Conservation (phyloP, 2,113 vertebrate genomes). For the Oceanites oceanicus region DNA sequence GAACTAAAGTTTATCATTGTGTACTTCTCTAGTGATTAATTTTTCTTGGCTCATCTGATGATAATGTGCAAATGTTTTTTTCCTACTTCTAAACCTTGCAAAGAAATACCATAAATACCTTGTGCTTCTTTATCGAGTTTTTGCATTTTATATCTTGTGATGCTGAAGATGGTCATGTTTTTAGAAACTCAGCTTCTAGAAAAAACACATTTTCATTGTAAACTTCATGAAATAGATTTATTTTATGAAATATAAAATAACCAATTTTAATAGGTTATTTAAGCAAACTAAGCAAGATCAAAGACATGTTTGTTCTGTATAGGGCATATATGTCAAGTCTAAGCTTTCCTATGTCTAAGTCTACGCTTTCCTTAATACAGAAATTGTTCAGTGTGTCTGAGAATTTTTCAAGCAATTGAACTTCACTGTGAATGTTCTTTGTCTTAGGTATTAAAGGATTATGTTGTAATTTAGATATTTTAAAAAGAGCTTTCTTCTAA, state of each 20-base stretch:
- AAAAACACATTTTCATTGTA: not conserved
- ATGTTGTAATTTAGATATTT: constrained; percentile 6
- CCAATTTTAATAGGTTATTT: not conserved
- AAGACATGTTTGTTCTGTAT: not conserved
- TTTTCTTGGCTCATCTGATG: not conserved
- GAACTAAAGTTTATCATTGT: not conserved
- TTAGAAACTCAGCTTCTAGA: not conserved
- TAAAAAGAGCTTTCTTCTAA: not conserved
- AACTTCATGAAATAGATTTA: not conserved
- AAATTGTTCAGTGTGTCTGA: not conserved
- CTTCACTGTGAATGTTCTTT: not conserved
- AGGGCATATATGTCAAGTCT: not conserved
- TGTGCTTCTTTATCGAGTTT: not conserved
- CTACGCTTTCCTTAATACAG: not conserved
- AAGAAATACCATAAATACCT: not conserved
- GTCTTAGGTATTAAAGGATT: constrained; percentile 31
- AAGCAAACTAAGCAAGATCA: not conserved
- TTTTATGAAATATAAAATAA: not conserved
- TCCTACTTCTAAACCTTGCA: not conserved
- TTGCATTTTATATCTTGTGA: not conserved
- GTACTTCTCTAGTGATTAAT: not conserved
- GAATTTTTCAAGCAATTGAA: not conserved
- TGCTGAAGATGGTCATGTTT: not conserved
- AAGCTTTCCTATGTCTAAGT: not conserved
- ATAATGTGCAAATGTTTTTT: not conserved